Evolutionary conservation across 2,113 vertebrate species (phyloP).

Genomic region (Eupsittula cactorum): DNA sequence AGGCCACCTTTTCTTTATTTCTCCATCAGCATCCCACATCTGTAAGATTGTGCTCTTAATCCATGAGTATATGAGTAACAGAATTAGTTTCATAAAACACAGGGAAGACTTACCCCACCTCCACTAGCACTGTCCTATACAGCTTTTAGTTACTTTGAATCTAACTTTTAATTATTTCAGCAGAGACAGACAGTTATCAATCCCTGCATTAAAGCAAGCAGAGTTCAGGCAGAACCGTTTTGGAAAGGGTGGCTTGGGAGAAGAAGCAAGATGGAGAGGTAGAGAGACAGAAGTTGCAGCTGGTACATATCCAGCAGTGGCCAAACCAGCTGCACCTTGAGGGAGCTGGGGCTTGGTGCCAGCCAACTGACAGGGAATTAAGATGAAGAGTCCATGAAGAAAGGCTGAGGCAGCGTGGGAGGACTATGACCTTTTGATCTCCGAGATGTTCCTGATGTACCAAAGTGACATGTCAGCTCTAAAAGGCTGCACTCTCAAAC

Average conservation of each 20-base stretch:
- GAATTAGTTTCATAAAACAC: background rate
- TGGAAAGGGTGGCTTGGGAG: background rate
- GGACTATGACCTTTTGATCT: slow-evolving; percentile 65
- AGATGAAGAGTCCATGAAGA: background rate
- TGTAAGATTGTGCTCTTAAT: background rate
- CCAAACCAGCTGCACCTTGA: accelerated
- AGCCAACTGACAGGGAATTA: background rate
- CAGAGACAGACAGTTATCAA: background rate
- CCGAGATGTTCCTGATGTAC: slow-evolving; percentile 43
- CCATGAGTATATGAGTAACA: background rate
- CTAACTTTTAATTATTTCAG: background rate
- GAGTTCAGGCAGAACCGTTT: accelerated
- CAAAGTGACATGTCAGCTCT: slow-evolving; percentile 56
- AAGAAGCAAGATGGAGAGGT: background rate
- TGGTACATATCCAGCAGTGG: background rate
- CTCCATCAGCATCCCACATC: background rate
- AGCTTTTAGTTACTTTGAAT: background rate
- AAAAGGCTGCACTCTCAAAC: slow-evolving; percentile 42
- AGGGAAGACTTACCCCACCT: background rate
- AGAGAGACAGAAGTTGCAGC: background rate
- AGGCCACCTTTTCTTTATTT: background rate
- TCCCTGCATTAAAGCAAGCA: background rate
- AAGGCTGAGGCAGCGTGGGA: slow-evolving; percentile 50
- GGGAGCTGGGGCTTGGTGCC: background rate
- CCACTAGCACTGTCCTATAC: background rate